phyloP scores from a whole-genome alignment of 1,140 invertebrate species.

The Phortica variegata region DNA sequence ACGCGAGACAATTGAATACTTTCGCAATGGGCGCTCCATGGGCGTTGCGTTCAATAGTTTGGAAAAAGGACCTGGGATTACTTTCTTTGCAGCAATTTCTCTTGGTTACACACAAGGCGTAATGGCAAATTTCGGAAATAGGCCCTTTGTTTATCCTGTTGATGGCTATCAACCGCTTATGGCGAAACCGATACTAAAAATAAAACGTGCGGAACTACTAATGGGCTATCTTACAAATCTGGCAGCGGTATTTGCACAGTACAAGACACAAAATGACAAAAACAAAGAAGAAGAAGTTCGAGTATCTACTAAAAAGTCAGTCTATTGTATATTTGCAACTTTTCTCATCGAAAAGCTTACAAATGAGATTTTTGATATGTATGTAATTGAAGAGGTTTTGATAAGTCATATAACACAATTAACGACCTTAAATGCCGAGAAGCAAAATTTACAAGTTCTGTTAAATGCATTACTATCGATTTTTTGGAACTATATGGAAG shows the following conservation, averaged over 20 bases:
- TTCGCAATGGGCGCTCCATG: conserved; percentile 73
- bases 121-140: conserved; percentile 77
- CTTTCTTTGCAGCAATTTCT: conserved; percentile 78
- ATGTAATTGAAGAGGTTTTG: conserved; percentile 62
- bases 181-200: conserved; percentile 60
- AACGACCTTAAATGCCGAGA: conserved; percentile 29
- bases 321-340: conserved; percentile 59
- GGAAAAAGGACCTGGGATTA: conserved; percentile 68
- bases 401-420: conserved; percentile 57
- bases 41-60: conserved; percentile 76
- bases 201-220: conserved; percentile 62
- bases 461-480: conserved; percentile 58
- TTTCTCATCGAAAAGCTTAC: conserved; percentile 63
- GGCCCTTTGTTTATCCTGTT: conserved; percentile 71
- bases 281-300: conserved; percentile 23
- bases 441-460: conserved; percentile 30
- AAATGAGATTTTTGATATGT: conserved; percentile 60
- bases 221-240: conserved; percentile 64
- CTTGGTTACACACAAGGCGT: conserved; percentile 74
- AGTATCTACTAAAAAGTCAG: conserved; percentile 53
- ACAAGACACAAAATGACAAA: conserved; percentile 20
- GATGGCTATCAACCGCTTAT: conserved; percentile 70
- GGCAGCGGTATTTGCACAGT: conserved; percentile 55
- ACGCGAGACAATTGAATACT: conserved; percentile 64
- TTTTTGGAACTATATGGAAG: conserved; percentile 70